Conservation (phyloP, 2,113 vertebrate genomes). For the Paedocypris sp. region DNA sequence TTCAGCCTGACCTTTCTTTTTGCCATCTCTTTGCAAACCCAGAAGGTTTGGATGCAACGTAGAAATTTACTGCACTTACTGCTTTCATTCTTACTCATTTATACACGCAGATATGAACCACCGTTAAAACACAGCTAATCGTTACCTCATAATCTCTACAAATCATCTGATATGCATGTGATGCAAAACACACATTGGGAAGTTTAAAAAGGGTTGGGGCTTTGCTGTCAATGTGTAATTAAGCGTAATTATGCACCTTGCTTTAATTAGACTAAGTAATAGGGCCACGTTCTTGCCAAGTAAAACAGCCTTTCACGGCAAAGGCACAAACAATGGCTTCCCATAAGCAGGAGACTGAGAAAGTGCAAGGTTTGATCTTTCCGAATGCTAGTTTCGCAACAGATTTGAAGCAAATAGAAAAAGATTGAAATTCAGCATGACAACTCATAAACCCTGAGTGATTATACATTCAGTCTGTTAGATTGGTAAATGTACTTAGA, state of each 20-base stretch:
- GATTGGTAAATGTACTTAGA: too few species aligned
- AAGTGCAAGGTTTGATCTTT: conserved; percentile 21
- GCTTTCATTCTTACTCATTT: conserved; percentile 23
- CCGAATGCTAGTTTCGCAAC: conserved; percentile 1
- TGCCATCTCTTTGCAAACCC: conserved; percentile 1
- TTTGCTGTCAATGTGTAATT: conserved; percentile 42
- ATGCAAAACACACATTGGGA: conserved; percentile 32
- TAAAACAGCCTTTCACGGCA: conserved; percentile 45
- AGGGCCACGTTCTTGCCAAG: conserved; percentile 43
- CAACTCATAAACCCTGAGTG: background rate
- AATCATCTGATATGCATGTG: conserved; percentile 29
- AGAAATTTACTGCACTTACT: background rate
- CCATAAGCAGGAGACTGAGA: conserved; percentile 37
- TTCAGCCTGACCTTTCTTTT: background rate
- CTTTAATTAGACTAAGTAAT: conserved; percentile 46
- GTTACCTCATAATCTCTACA: conserved; percentile 18
- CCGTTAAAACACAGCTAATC: conserved; percentile 1
- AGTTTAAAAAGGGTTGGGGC: conserved; percentile 8
- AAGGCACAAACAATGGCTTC: conserved; percentile 39
- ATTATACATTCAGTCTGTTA: too few species aligned
- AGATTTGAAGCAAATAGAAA: background rate
- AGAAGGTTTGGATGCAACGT: background rate
- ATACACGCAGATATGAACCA: conserved; percentile 12
- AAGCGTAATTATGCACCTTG: conserved; percentile 46
- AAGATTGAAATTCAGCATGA: background rate